Evolutionary conservation across 1,140 invertebrate genomes (phyloP).

Genomic region (Pomacea maculata): DNA sequence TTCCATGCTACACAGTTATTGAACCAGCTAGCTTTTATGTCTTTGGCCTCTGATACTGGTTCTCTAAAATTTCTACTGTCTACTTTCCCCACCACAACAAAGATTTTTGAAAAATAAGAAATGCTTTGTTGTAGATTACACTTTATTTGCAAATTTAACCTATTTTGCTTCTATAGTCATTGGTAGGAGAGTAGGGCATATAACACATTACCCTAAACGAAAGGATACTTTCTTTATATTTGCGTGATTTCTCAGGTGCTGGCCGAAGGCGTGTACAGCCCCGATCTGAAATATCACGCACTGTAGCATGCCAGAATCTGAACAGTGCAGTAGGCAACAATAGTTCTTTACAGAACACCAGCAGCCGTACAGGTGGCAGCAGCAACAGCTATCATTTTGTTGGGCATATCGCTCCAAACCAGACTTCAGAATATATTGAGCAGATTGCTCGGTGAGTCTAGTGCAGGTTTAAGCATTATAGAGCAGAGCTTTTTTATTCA

Average conservation of each 20-base stretch:
- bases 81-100: too few relatives aligned
- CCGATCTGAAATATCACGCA: conserved; percentile 21
- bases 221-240: background rate
- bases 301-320: conserved; percentile 33
- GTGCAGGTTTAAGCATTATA: background rate
- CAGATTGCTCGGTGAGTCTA: conserved; percentile 48
- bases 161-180: too few relatives aligned
- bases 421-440: conserved; percentile 56
- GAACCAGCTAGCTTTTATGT: too few relatives aligned
- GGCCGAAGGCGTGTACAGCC: conserved; percentile 42
- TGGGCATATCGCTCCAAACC: conserved; percentile 47
- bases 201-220: too few relatives aligned
- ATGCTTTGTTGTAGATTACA: background rate
- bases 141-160: background rate
- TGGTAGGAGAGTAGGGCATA: too few relatives aligned
- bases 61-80: too few relatives aligned
- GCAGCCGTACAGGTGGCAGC: conserved; percentile 38
- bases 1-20: too few relatives aligned
- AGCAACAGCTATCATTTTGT: conserved; percentile 50
- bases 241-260: conserved; percentile 38
- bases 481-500: too few relatives aligned
- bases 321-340: conserved; percentile 32
- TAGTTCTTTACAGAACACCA: conserved; percentile 29
- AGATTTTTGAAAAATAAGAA: too few relatives aligned
- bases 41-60: too few relatives aligned